These are phyloP conservation scores for Polyploca ridens DNA, from an alignment of 2,888 invertebrate genomes.

Conservation along the genomic window DNA sequence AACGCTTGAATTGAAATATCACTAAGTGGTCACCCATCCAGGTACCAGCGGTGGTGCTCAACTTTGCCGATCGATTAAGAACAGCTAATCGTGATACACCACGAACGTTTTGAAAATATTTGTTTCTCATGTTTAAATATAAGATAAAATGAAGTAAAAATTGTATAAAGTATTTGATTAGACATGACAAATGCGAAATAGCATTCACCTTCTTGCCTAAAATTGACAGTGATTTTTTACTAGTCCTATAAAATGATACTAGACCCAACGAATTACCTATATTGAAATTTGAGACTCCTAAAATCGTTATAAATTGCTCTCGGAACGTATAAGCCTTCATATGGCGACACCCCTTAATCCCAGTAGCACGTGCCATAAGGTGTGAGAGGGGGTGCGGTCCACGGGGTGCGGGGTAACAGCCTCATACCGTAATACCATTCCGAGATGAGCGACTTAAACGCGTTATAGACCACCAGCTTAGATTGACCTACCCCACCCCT, in stretches of 20 bases:
- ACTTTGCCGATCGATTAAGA: too few relatives aligned
- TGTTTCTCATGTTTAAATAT: too few relatives aligned
- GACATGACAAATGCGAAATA: too few relatives aligned
- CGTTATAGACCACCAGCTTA: constrained; percentile 67
- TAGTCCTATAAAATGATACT: not conserved
- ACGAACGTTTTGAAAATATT: too few relatives aligned
- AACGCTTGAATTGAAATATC: too few relatives aligned
- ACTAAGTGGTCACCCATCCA: too few relatives aligned
- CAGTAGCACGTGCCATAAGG: constrained; percentile 60
- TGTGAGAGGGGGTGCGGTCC: constrained; percentile 49
- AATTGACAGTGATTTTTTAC: not conserved
- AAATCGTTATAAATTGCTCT: constrained; percentile 5
- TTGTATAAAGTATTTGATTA: too few relatives aligned
- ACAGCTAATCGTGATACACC: too few relatives aligned
- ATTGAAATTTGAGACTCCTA: constrained; percentile 6
- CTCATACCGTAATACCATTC: constrained; percentile 79
- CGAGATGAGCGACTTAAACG: constrained; percentile 82
- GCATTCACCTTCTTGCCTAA: not conserved
- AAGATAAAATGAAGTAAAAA: too few relatives aligned
- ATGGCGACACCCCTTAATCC: constrained; percentile 70
- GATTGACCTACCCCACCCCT: constrained; percentile 44
- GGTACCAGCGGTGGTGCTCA: too few relatives aligned
- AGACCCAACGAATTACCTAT: not conserved
- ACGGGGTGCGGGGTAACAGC: constrained; percentile 46
- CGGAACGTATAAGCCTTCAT: constrained; percentile 14